These are phyloP conservation scores for Lasioglossum marginatum DNA, from an alignment of 2,888 invertebrate genomes.

Conservation along the genomic window DNA sequence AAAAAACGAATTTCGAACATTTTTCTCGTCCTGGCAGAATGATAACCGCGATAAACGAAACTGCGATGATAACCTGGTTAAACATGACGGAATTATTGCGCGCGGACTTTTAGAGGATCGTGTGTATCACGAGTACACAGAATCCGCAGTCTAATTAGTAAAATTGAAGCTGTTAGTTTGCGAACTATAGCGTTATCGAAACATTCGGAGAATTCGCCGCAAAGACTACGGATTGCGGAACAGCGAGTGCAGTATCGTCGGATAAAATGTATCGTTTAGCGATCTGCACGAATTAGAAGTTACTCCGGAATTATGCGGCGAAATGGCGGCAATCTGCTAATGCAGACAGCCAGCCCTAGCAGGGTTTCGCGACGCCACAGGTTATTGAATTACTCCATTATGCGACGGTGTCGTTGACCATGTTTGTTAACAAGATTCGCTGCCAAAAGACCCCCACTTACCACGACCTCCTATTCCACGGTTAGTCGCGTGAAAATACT, in stretches of 20 bases:
- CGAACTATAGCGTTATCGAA: neutral
- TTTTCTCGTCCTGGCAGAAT: neutral
- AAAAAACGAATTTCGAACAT: neutral
- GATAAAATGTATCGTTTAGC: neutral
- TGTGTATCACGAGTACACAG: neutral
- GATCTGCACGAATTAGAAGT: neutral
- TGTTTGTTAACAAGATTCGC: slow-evolving; percentile 14
- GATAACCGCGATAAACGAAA: neutral
- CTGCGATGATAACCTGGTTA: neutral
- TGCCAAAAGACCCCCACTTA: neutral
- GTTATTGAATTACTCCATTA: slow-evolving; percentile 20
- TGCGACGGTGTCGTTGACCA: neutral
- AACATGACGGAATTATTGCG: neutral
- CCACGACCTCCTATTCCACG: neutral
- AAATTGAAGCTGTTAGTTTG: neutral
- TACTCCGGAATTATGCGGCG: neutral
- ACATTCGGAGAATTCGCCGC: neutral
- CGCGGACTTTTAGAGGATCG: neutral
- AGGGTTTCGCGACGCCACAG: neutral
- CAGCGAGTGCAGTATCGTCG: neutral
- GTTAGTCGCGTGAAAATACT: neutral
- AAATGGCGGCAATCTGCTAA: slow-evolving; percentile 25
- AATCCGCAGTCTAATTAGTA: neutral
- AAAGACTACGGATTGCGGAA: neutral
- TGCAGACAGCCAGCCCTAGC: slow-evolving; percentile 3